Conservation (phyloP, 2,888 invertebrate species). For the Branchellion lobata region DNA sequence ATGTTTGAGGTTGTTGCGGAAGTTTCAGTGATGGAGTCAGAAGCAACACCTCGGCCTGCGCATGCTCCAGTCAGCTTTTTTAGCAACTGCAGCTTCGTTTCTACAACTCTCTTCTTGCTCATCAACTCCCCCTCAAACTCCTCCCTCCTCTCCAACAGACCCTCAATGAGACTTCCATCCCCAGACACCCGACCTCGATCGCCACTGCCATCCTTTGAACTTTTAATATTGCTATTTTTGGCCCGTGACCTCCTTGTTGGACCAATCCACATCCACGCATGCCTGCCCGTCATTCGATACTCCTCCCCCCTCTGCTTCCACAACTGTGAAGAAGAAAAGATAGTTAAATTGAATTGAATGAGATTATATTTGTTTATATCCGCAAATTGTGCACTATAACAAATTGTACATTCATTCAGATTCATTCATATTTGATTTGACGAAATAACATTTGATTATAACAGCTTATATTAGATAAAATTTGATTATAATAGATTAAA, state of each 20-base stretch:
- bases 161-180: neutral
- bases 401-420: neutral
- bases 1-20: neutral
- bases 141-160: constrained; percentile 23
- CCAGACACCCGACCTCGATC: too few relatives aligned
- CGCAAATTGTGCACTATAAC: neutral
- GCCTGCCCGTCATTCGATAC: constrained; percentile 85
- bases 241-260: constrained; percentile 67
- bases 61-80: neutral
- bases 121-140: constrained; percentile 18
- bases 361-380: neutral
- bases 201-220: neutral
- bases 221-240: neutral
- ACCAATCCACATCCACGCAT: constrained; percentile 79
- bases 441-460: too few relatives aligned
- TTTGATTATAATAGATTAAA: too few relatives aligned
- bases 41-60: neutral
- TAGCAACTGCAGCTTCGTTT: neutral
- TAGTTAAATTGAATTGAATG: neutral
- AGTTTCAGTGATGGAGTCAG: neutral
- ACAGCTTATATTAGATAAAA: too few relatives aligned
- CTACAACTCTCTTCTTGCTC: constrained; percentile 26
- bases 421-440: too few relatives aligned
- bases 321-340: constrained; percentile 57
- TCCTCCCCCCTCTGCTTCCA: constrained; percentile 98